phyloP scores from a whole-genome alignment of 2,113 vertebrate species.

The Marmota monax region DNA sequence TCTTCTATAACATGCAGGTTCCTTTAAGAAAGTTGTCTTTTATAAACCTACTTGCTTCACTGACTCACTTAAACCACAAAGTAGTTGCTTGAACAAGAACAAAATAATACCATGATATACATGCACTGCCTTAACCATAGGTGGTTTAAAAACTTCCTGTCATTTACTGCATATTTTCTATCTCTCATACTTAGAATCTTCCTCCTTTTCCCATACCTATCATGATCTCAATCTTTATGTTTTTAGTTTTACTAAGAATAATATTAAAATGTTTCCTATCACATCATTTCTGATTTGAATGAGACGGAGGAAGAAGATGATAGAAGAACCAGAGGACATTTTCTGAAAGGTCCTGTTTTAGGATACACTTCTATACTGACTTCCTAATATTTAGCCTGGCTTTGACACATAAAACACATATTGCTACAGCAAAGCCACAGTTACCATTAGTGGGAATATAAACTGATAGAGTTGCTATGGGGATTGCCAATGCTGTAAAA shows the following conservation, averaged over 20 bases:
- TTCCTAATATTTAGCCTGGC: neutral
- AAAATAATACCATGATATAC: constrained; percentile 71
- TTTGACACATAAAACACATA: neutral
- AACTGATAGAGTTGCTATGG: rapidly evolving
- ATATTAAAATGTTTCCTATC: constrained; percentile 37
- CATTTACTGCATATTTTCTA: constrained; percentile 55
- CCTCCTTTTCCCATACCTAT: constrained; percentile 45
- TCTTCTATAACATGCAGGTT: neutral
- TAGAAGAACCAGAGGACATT: neutral
- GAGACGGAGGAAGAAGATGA: neutral
- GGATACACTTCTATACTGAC: neutral
- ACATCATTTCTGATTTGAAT: neutral
- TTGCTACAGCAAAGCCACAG: neutral
- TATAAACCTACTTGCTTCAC: constrained; percentile 65
- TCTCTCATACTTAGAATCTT: constrained; percentile 57
- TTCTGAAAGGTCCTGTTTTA: neutral
- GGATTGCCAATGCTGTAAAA: neutral
- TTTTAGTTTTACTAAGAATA: constrained; percentile 54
- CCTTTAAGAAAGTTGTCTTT: constrained; percentile 70
- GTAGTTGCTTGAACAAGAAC: constrained; percentile 76
- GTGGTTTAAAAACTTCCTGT: constrained; percentile 74
- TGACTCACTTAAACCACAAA: constrained; percentile 76
- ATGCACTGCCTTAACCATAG: constrained; percentile 48
- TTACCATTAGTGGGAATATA: neutral
- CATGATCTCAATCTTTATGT: neutral